Evolutionary conservation across 2,113 vertebrate genomes (phyloP), one percentile per base, ranked within the genome.

Genomic region (Pseudorasbora parva): DNA sequence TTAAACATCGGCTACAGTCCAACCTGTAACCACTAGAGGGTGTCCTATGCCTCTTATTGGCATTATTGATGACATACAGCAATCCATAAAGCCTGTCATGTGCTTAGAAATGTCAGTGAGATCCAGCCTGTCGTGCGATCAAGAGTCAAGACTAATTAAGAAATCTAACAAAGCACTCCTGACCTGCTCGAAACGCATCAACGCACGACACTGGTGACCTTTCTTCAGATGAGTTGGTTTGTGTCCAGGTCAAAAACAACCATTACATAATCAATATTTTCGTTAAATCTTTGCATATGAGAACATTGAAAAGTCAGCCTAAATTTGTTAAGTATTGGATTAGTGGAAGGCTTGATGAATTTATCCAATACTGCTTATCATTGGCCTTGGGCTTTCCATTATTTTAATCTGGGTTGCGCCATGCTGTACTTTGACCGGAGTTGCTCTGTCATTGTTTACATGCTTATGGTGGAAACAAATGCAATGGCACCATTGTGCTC

Each of bases 401-500:
- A 73, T 66, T 30, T 82, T 54, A 54, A 41, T 84, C 77, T 2
- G 12, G 27, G 14, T 78, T 82, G 62, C 3, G 43, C 45, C 64
- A 25, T 14, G 43, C 78, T 77, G 64, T 69, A 49, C 51, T 23
- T 17, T 81, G 43, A 45, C 30, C 37, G 30, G 17, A 77, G 27
- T 15, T 84, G 12, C 82, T 54, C 79, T 73, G 73, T 60, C 45
- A 84, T 49, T 87, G 56, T 78, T 82, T 78, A 82, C 68, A 43
- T 54, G 17, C 51, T 69, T 62, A 54, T 43, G 56, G 30, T 84
- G 21, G 66, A 84, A 87, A 78, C 79, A 74, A 66, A 74, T 25
- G 78, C 57, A 86, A 62, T 86, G 78, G 17, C 75, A 82, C 57
- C 47, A 37, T 86, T 84, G 82, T 82, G 81, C 68, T 27, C 45